Conservation (phyloP, 1,140 invertebrate species). For the Sycophaga agraensis region DNA sequence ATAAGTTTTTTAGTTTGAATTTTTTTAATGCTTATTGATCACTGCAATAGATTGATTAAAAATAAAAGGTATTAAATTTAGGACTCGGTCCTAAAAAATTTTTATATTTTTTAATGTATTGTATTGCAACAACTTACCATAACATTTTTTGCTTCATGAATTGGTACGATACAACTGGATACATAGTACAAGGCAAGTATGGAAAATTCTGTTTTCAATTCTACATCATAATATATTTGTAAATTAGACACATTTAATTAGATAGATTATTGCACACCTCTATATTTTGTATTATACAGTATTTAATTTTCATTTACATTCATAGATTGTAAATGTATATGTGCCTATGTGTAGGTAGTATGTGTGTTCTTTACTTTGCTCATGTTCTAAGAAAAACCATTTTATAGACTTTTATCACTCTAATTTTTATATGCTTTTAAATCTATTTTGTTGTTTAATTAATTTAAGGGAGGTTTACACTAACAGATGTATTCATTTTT, state of each 20-base stretch:
- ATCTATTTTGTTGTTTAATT: conserved; percentile 7
- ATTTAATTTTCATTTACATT: conserved; percentile 31
- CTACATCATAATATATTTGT: conserved; percentile 24
- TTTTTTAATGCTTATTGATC: no score
- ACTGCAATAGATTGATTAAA: no score
- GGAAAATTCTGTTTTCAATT: conserved; percentile 34
- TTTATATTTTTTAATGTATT: conserved; percentile 1
- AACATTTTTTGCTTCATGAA: conserved; percentile 51
- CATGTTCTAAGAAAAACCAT: neutral
- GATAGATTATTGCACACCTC: conserved; percentile 24
- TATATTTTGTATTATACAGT: conserved; percentile 29
- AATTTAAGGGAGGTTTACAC: no score
- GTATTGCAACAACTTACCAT: conserved; percentile 23
- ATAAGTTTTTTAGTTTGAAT: no score
- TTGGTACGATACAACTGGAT: conserved; percentile 54
- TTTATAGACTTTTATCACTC: neutral
- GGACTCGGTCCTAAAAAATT: neutral
- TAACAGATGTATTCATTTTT: no score
- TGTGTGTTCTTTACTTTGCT: conserved; percentile 21
- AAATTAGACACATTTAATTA: conserved; percentile 12
- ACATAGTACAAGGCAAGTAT: conserved; percentile 57
- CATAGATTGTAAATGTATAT: conserved; percentile 24
- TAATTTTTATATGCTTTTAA: neutral
- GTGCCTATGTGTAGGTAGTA: no score
- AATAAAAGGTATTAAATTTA: neutral